Conservation (phyloP, 2,797 vertebrate species). For the Rhabdomys pumilio region DNA sequence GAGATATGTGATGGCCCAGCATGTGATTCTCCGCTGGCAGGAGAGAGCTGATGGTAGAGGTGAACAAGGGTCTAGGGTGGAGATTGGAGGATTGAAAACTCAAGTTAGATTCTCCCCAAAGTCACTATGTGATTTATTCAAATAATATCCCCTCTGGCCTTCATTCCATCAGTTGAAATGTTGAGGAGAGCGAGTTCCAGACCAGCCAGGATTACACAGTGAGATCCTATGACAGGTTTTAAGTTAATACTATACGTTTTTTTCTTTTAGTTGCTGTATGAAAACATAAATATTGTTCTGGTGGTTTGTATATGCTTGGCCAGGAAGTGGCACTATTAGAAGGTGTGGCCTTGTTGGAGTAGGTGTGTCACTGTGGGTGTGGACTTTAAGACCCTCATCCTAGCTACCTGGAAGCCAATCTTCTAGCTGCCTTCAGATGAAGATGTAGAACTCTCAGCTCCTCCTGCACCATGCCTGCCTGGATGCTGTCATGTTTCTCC, state of each 20-base stretch:
- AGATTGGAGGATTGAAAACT: background rate
- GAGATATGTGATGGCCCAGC: too few species aligned
- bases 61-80: background rate
- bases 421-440: too few species aligned
- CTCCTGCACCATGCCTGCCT: too few species aligned
- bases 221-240: background rate
- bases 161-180: background rate
- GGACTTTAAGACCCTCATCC: too few species aligned
- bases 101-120: background rate
- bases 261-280: background rate
- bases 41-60: background rate
- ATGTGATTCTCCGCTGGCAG: background rate
- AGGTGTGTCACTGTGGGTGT: too few species aligned
- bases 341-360: too few species aligned
- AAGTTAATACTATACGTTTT: background rate
- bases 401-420: too few species aligned
- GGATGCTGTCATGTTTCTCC: too few species aligned
- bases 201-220: background rate
- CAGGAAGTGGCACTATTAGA: too few species aligned
- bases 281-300: background rate
- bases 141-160: background rate
- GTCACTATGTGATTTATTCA: background rate
- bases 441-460: too few species aligned
- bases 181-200: background rate
- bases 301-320: too few species aligned